phyloP scores from a whole-genome alignment of 2,888 invertebrate genomes.

The Choreutis nemorana region DNA sequence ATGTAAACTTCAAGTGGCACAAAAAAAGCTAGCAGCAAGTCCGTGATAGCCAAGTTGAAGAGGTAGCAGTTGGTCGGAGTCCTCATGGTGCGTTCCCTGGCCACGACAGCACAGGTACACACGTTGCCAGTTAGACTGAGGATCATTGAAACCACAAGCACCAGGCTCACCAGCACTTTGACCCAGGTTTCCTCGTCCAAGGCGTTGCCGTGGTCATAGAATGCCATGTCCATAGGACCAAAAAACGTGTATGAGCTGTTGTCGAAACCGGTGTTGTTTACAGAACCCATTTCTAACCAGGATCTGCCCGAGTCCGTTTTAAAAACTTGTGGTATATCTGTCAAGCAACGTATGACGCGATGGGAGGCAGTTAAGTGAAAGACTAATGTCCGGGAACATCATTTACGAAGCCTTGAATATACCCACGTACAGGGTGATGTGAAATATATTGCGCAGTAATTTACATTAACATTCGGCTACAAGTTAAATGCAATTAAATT shows the following conservation, averaged over 20 bases:
- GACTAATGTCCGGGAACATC: too few relatives aligned
- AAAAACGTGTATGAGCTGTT: conserved; percentile 38
- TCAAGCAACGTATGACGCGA: too few relatives aligned
- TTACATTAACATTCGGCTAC: too few relatives aligned
- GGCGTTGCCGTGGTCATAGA: conserved; percentile 27
- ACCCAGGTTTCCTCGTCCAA: conserved; percentile 65
- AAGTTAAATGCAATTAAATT: too few relatives aligned
- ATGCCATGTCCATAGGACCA: conserved; percentile 37
- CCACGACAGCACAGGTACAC: conserved; percentile 79
- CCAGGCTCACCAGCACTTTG: conserved; percentile 49
- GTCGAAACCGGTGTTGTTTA: conserved; percentile 1
- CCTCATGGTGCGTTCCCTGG: conserved; percentile 77
- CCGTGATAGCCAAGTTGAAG: conserved; percentile 79
- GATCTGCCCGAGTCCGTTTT: too few relatives aligned
- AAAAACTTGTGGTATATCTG: too few relatives aligned
- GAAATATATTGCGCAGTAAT: too few relatives aligned
- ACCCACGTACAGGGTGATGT: too few relatives aligned
- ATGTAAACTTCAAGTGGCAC: conserved; percentile 82
- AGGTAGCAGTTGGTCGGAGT: conserved; percentile 85
- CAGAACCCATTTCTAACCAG: background rate
- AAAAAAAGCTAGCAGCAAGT: conserved; percentile 73
- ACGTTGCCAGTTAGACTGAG: conserved; percentile 78
- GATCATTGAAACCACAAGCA: conserved; percentile 71
- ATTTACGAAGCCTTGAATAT: too few relatives aligned
- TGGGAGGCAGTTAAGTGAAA: too few relatives aligned